Evolutionary conservation across 2,797 vertebrate genomes (phyloP), one percentile per base, ranked within the genome.

Genomic region (Acipenser transmontanus): DNA sequence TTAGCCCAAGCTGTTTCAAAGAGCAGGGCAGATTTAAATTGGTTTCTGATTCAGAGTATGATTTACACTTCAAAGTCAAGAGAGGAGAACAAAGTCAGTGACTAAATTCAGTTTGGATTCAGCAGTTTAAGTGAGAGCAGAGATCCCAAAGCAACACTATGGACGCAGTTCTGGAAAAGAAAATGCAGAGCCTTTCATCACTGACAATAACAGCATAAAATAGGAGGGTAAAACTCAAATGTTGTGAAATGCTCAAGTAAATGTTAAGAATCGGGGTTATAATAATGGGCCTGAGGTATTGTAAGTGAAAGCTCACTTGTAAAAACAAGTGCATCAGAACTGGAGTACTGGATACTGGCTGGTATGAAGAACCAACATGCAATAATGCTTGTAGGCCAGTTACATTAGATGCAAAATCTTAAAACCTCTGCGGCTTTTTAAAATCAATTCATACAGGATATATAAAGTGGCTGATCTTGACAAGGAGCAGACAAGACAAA

Each of bases 61-160:
- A 69, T 69, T 67, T 67, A 65, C 65, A 67, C 61, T 67, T 67
- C 62, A 70, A 64, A 67, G 69, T 70, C 50, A 11, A 20, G 14
- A 20, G 51, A 59, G 54, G 17, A 69, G 20, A 69, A 48, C 57
- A 65, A 69, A 61, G 63, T 69, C 68, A 65, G 17, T 59, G 59
- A 64, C 49, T 50, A 51, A 7, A 12, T 65, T 69, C 56, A 65
- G 54, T 59, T 59, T 49, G 54, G 12, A 51, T 14, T 50, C 5
- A 59, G 34, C 34, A 49, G 6, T 52, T 61, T 20, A 49, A 8
- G 62, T 57, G 6, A 52, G 66, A 66, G 61, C 11, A 7, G 47
- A 17, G 49, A 51, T 14, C 63, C 60, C 47, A 12, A 1, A 47
- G 34, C 66, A 61, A 59, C 49, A 56, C 34, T 66, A 4, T 34